Percentiles rank a stretch among this genome's conserved stretches.
These are phyloP conservation scores for Kudoa iwatai DNA, from an alignment of 30 jellyfish, hydroid and myxozoan genomes.

Conservation along the genomic window DNA sequence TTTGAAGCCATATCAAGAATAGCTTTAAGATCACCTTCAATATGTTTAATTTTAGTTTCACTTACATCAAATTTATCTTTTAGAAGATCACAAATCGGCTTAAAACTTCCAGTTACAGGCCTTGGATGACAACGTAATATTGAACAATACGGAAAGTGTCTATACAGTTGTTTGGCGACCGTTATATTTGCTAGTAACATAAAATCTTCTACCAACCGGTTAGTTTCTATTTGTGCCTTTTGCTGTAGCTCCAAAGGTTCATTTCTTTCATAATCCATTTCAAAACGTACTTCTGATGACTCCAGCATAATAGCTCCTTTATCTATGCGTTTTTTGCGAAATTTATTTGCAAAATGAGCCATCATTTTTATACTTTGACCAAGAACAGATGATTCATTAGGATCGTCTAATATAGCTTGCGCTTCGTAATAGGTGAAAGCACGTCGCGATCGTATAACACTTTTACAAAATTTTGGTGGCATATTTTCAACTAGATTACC, in stretches of 20 bases:
- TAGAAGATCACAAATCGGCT: constrained; percentile 2
- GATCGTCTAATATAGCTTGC: constrained; percentile 57
- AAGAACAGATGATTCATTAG: constrained; percentile 11
- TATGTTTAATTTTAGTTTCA: background rate
- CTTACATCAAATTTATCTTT: background rate
- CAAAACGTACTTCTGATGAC: constrained; percentile 58
- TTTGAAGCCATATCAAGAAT: constrained; percentile 22
- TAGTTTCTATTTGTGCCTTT: constrained; percentile 47
- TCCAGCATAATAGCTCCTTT: constrained; percentile 70
- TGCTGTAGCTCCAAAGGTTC: constrained; percentile 60
- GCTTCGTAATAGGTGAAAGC: constrained; percentile 86
- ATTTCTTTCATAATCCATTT: constrained; percentile 62
- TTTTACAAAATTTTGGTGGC: constrained; percentile 24
- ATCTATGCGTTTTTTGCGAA: constrained; percentile 19
- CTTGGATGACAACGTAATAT: constrained; percentile 44
- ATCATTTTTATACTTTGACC: constrained; percentile 19
- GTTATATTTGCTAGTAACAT: constrained; percentile 83
- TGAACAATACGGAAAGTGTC: constrained; percentile 51
- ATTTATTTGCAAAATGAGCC: constrained; percentile 21
- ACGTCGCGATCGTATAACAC: constrained; percentile 51
- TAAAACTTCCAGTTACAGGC: constrained; percentile 47
- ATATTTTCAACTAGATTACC: constrained; percentile 4
- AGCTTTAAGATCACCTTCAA: constrained; percentile 3
- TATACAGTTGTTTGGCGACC: constrained; percentile 48
- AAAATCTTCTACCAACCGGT: constrained; percentile 64